Evolutionary conservation across 2,113 vertebrate genomes (phyloP).

Genomic region (Agapornis roseicollis): DNA sequence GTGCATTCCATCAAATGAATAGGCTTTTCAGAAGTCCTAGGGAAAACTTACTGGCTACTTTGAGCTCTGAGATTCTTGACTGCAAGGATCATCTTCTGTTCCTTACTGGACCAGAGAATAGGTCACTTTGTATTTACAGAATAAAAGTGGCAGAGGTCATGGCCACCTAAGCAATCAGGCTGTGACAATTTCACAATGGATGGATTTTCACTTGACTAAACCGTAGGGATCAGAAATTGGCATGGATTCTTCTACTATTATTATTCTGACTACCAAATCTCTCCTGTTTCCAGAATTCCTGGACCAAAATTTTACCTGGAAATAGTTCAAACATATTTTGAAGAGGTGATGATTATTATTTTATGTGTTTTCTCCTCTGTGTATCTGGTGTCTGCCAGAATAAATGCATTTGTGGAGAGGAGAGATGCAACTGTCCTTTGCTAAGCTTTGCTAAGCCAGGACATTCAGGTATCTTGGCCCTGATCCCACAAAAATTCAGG

Average conservation of each 20-base stretch:
- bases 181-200: slow-evolving; percentile 7
- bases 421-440: neutral
- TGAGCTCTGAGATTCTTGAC: slow-evolving; percentile 31
- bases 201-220: neutral
- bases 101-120: neutral
- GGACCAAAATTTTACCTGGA: neutral
- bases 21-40: slow-evolving; percentile 46
- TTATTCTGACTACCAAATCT: neutral
- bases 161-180: neutral
- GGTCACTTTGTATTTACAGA: neutral
- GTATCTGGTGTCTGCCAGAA: neutral
- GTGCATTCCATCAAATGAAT: neutral
- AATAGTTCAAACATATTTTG: neutral
- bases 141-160: neutral
- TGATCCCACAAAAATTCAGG: neutral
- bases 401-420: neutral
- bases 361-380: neutral
- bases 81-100: slow-evolving; percentile 44
- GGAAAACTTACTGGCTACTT: slow-evolving; percentile 47
- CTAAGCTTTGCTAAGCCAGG: neutral
- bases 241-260: neutral
- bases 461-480: neutral
- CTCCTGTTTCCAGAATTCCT: neutral
- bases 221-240: neutral
- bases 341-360: neutral